phyloP scores from a whole-genome alignment of 2,888 invertebrate species.

The Hydroisotoma schaefferi region DNA sequence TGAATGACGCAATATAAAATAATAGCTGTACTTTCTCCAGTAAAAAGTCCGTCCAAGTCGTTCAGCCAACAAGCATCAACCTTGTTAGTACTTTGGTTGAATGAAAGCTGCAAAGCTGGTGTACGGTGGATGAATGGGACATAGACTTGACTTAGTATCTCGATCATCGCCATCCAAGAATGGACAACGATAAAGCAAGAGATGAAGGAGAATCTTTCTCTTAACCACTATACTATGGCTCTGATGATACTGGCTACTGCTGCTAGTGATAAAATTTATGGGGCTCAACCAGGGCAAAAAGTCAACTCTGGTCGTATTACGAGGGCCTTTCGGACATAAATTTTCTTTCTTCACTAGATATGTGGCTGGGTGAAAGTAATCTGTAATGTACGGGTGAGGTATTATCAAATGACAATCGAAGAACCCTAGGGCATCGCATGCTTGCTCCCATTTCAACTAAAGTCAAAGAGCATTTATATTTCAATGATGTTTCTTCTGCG shows the following conservation, averaged over 20 bases:
- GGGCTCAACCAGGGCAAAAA: conserved; percentile 19
- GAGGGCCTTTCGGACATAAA: conserved; percentile 14
- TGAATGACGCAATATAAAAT: conserved; percentile 15
- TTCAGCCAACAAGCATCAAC: too few relatives aligned
- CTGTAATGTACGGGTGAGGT: conserved; percentile 5
- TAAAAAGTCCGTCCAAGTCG: too few relatives aligned
- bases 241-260: conserved; percentile 1
- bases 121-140: conserved; percentile 1
- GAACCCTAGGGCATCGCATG: conserved; percentile 11
- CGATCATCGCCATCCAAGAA: too few relatives aligned
- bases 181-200: too few relatives aligned
- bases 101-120: neutral
- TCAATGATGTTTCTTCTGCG: neutral
- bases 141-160: too few relatives aligned
- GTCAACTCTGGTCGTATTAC: conserved; percentile 21
- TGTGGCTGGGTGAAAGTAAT: conserved; percentile 1
- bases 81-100: too few relatives aligned
- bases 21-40: conserved; percentile 1
- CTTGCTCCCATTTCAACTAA: conserved; percentile 11
- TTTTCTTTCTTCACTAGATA: conserved; percentile 8
- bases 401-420: conserved; percentile 14
- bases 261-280: conserved; percentile 40
- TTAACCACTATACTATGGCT: neutral
- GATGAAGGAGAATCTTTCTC: conserved; percentile 11
- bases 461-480: conserved; percentile 10